A percentile compares a stretch with the other conserved stretches of the same genome.
These are phyloP conservation scores for Chalcosyrphus nemorum DNA, from an alignment of 2,888 invertebrate species.

Conservation along the genomic window DNA sequence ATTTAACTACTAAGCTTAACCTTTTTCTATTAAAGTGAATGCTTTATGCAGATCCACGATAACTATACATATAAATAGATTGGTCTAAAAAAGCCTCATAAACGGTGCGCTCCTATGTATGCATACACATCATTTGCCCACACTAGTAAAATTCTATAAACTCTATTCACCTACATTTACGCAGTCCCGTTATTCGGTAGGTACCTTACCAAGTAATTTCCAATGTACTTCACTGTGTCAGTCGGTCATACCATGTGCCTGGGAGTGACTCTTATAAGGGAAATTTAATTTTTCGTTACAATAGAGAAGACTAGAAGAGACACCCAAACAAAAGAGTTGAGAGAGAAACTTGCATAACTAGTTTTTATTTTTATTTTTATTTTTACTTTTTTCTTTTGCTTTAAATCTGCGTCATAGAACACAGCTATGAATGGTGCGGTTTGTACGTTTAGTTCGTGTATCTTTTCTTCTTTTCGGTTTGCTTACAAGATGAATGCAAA, in stretches of 20 bases:
- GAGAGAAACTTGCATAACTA: conserved; percentile 67
- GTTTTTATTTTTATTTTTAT: conserved; percentile 8
- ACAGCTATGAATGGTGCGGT: background rate
- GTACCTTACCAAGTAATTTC: background rate
- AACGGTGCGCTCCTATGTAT: too few relatives aligned
- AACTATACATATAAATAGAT: too few relatives aligned
- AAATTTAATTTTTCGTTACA: conserved; percentile 3
- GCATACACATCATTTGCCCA: too few relatives aligned
- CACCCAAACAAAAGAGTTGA: conserved; percentile 67
- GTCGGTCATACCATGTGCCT: conserved; percentile 50
- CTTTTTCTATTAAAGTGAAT: too few relatives aligned
- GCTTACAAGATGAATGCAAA: background rate
- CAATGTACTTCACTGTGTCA: conserved; percentile 48
- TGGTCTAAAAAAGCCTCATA: too few relatives aligned
- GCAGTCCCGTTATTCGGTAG: conserved; percentile 5
- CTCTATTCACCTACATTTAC: conserved; percentile 2
- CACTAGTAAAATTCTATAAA: background rate
- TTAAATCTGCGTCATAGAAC: conserved; percentile 8
- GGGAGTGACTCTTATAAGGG: conserved; percentile 28
- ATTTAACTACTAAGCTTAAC: too few relatives aligned
- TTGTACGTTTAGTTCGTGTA: background rate
- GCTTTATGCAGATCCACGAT: too few relatives aligned
- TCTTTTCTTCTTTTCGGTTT: background rate
- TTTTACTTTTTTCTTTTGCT: conserved; percentile 2
- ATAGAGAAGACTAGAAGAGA: conserved; percentile 40